Percentiles rank a stretch among this genome's conserved stretches.
Evolutionary conservation across 2,888 invertebrate genomes (phyloP).

Genomic region (Plebejus argus): DNA sequence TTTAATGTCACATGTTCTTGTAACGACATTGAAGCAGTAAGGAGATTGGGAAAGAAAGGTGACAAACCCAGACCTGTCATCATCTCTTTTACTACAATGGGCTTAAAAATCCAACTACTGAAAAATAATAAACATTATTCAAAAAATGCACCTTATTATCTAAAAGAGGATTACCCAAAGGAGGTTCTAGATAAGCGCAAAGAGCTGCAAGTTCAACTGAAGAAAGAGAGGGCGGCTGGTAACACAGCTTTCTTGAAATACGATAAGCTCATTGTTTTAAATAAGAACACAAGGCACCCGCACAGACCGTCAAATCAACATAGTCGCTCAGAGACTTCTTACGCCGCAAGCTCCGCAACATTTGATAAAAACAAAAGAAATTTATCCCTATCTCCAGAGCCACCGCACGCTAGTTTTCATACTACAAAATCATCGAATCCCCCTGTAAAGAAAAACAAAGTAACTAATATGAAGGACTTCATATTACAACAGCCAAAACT

Average conservation of each 20-base stretch:
- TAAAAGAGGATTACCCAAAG: constrained; percentile 42
- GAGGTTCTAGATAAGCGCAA: constrained; percentile 40
- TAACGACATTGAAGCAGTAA: not conserved
- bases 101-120: not conserved
- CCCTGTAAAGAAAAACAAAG: constrained; percentile 36
- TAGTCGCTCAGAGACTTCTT: too few relatives aligned
- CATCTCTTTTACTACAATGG: not conserved
- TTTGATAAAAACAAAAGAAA: too few relatives aligned
- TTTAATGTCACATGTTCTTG: too few relatives aligned
- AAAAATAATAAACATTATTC: not conserved
- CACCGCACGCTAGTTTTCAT: too few relatives aligned
- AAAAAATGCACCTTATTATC: constrained; percentile 39
- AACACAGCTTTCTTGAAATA: constrained; percentile 41
- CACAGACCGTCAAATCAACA: not conserved
- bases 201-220: constrained; percentile 38
- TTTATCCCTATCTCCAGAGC: too few relatives aligned
- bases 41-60: not conserved
- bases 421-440: not conserved
- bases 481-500: constrained; percentile 38
- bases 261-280: constrained; percentile 35
- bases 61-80: not conserved
- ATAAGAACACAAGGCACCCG: constrained; percentile 33
- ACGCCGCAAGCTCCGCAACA: too few relatives aligned
- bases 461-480: constrained; percentile 35
- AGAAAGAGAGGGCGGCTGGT: constrained; percentile 38